Evolutionary conservation across 2,113 vertebrate species (phyloP).

Genomic region (Narcine bancroftii): DNA sequence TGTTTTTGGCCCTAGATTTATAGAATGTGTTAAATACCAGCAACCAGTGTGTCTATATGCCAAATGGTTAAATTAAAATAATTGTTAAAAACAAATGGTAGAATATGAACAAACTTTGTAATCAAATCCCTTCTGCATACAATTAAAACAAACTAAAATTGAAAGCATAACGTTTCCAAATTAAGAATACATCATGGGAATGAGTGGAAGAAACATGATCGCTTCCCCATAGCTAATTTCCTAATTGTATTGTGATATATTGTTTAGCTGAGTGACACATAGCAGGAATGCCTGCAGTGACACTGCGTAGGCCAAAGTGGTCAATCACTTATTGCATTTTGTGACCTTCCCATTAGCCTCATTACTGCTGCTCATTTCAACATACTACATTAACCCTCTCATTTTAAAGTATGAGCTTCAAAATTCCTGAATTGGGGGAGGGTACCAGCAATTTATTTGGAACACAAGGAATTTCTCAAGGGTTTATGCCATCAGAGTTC

Average conservation of each 20-base stretch:
- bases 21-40: not conserved
- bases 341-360: slow-evolving; percentile 34
- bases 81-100: not conserved
- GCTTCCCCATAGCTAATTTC: slow-evolving; percentile 35
- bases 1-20: not conserved
- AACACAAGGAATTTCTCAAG: not conserved
- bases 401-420: not conserved
- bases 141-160: not conserved
- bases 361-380: slow-evolving; percentile 32
- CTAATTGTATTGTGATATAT: slow-evolving; percentile 38
- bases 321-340: slow-evolving; percentile 31
- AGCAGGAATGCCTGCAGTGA: slow-evolving; percentile 35
- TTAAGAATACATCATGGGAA: slow-evolving; percentile 7
- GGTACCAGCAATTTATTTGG: not conserved
- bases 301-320: slow-evolving; percentile 21
- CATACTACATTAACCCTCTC: slow-evolving; percentile 21
- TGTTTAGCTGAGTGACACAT: slow-evolving; percentile 37
- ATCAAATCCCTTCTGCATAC: not conserved
- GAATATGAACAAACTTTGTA: not conserved
- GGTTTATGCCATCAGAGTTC: not conserved
- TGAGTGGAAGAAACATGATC: not conserved
- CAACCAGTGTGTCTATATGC: not conserved
- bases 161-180: not conserved
- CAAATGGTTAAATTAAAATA: not conserved
- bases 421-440: not conserved